phyloP scores from a whole-genome alignment of 2,113 vertebrate genomes.

The human (Homo sapiens) region DNA sequence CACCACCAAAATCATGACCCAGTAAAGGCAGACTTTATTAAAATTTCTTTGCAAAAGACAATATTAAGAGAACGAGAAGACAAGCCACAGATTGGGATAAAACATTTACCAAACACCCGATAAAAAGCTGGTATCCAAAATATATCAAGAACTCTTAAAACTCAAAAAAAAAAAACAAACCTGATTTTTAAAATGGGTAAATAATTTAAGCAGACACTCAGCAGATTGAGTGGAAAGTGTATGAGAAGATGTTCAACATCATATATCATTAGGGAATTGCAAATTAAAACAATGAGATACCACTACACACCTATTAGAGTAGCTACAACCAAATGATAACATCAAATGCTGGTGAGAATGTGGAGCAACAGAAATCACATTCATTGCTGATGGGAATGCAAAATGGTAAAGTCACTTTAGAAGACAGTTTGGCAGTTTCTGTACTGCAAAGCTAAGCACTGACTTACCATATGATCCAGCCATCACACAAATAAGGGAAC shows the following conservation, averaged over 20 bases:
- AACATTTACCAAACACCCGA: background rate
- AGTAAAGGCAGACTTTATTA: background rate
- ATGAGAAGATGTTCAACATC: background rate
- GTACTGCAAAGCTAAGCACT: background rate
- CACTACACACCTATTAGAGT: background rate
- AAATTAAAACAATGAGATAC: background rate
- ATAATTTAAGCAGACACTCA: background rate
- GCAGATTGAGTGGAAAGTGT: background rate
- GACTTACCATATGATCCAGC: background rate
- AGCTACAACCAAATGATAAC: background rate
- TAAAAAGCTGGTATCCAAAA: slow-evolving; percentile 13
- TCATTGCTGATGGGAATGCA: background rate
- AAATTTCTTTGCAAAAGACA: background rate
- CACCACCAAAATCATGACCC: background rate
- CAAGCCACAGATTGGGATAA: background rate
- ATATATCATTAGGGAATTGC: background rate
- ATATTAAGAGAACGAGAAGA: background rate
- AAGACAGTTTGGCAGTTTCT: background rate
- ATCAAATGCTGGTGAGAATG: background rate
- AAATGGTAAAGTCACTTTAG: background rate
- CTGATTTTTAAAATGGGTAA: background rate
- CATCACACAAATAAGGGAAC: background rate
- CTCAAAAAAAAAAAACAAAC: background rate
- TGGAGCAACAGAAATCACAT: background rate
- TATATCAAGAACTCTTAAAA: background rate